A percentile compares a stretch with the other conserved stretches of the same genome.
Evolutionary conservation across 2,113 vertebrate genomes (phyloP).

Genomic region (Epinephelus fuscoguttatus): DNA sequence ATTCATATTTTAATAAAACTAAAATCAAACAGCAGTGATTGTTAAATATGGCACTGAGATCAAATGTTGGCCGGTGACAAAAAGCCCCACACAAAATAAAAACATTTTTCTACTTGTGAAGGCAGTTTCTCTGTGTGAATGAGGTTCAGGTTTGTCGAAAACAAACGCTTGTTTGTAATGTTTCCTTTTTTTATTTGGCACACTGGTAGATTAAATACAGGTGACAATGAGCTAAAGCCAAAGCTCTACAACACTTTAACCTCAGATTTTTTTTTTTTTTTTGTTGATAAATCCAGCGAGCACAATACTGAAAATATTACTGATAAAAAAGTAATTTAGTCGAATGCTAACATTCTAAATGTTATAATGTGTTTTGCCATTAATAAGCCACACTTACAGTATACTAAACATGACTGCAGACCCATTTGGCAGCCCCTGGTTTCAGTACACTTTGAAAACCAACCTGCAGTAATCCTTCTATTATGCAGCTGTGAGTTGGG

Average conservation of each 20-base stretch:
- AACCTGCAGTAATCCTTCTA: background rate
- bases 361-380: background rate
- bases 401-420: background rate
- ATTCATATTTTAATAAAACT: background rate
- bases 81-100: background rate
- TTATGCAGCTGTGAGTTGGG: constrained; percentile 1
- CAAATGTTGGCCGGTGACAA: constrained; percentile 18
- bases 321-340: background rate
- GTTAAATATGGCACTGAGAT: constrained; percentile 51
- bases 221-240: constrained; percentile 13
- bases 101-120: background rate
- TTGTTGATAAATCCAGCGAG: background rate
- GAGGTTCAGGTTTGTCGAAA: constrained; percentile 4
- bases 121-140: constrained; percentile 5
- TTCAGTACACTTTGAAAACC: constrained; percentile 3
- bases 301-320: constrained; percentile 6
- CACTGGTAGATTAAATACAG: constrained; percentile 36
- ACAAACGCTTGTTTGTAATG: background rate
- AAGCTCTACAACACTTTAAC: background rate
- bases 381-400: background rate
- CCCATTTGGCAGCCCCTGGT: background rate
- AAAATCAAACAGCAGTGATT: background rate
- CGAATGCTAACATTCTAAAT: background rate
- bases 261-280: background rate
- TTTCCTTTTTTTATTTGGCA: constrained; percentile 41